Conservation (phyloP, 2,113 vertebrate genomes). For the Coptodon bakossiorum region DNA sequence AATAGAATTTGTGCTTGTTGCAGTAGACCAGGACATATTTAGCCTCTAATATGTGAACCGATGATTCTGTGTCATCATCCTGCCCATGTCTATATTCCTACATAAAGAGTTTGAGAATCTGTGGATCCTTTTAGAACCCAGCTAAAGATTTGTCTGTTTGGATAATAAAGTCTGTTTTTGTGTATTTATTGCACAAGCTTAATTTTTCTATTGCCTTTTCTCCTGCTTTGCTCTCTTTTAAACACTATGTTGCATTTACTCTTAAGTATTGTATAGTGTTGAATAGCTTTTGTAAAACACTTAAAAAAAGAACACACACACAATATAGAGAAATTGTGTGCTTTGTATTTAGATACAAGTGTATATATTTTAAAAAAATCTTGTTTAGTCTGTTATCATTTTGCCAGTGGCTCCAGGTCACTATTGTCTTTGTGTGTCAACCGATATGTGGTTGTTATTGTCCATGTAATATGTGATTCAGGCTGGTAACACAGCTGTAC, state of each 20-base stretch:
- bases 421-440: neutral
- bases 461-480: neutral
- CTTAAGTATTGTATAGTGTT: neutral
- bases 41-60: neutral
- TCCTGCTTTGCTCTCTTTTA: neutral
- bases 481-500: neutral
- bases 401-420: neutral
- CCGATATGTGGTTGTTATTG: neutral
- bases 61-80: neutral
- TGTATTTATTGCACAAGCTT: neutral
- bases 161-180: neutral
- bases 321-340: neutral
- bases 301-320: neutral
- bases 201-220: neutral
- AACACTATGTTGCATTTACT: neutral
- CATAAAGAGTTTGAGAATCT: neutral
- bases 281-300: neutral
- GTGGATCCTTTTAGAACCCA: neutral
- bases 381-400: neutral
- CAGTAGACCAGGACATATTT: neutral
- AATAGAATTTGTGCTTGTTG: neutral
- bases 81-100: neutral
- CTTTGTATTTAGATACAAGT: neutral
- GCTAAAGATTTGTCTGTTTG: neutral
- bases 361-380: neutral